phyloP scores from a whole-genome alignment of 2,888 invertebrate genomes.

The Dryobota labecula region DNA sequence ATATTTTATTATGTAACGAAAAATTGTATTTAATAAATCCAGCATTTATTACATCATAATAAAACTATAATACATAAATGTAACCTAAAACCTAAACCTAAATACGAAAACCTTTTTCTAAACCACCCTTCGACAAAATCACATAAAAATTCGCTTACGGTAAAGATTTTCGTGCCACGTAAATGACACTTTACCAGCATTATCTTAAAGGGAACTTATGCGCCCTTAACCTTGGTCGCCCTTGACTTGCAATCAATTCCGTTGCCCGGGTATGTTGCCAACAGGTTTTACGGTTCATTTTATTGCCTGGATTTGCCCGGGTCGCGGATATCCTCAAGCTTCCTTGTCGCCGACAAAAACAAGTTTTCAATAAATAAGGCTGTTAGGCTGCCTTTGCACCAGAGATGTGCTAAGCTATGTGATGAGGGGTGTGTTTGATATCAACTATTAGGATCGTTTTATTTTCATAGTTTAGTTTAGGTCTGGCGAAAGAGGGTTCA shows the following conservation, averaged over 20 bases:
- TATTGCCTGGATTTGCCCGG: slow-evolving; percentile 75
- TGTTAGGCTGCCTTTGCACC: slow-evolving; percentile 34
- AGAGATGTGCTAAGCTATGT: slow-evolving; percentile 15
- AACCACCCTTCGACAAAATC: slow-evolving; percentile 12
- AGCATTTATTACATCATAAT: neutral
- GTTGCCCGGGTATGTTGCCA: slow-evolving; percentile 73
- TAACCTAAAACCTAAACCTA: too few species aligned
- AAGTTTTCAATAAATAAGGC: slow-evolving; percentile 80
- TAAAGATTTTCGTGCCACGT: slow-evolving; percentile 44
- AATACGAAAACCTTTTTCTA: slow-evolving; percentile 8
- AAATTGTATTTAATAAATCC: neutral
- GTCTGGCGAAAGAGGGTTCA: neutral
- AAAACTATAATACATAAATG: too few species aligned
- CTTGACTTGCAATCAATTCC: slow-evolving; percentile 78
- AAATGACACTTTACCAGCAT: slow-evolving; percentile 52
- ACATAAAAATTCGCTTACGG: slow-evolving; percentile 43
- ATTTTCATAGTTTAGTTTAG: neutral
- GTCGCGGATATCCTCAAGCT: slow-evolving; percentile 69
- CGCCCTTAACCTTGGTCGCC: slow-evolving; percentile 77
- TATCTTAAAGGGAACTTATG: slow-evolving; percentile 62
- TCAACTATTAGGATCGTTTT: neutral
- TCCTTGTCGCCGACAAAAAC: slow-evolving; percentile 74
- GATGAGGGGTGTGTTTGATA: slow-evolving; percentile 4
- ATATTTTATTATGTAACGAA: too few species aligned
- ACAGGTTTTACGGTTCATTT: slow-evolving; percentile 83